Base-by-base conservation (phyloP, 2,888 invertebrate genomes). In the Cephus runcator region DNA sequence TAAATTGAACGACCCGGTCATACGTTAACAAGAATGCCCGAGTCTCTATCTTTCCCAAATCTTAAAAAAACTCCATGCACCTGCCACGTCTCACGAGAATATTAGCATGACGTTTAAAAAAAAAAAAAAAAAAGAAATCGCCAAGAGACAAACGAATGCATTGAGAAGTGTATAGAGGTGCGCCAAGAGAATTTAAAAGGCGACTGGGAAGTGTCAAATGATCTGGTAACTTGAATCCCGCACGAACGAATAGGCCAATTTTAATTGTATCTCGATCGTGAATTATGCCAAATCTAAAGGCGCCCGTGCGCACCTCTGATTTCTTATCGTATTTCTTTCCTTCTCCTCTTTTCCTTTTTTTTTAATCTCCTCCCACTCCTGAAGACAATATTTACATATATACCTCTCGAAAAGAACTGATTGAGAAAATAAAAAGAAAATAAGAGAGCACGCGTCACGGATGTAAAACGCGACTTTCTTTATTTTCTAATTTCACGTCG, bases 351-450 rank as follows among this genome's bases (percentile, higher is more conserved):
- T 31, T 69, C n/a, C 34, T 69, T 12, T 15, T 75, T 12, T 11
- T 76, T 79, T 71, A 69, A 9, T 73, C 56, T 56, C 56, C 69
- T 11, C 56, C 69, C 73, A 31, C 74, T 12, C 69, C 35, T 15
- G 3, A 71, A 33, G 69, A 76, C 81, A 79, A 83, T 85, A 85
- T 85, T 82, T 85, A 85, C 85, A 85, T 77, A 78, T 78, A 76
- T 75, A 75, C 78, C 69, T 78, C 69, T 73, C 77, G 71, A 73
- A 56, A 79, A 82, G 77, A 81, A 82, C 83, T 78, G 85, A 78
- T 83, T 83, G 81, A 82, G 85, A 86, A 83, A 85, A 85, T 82
- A 82, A 83, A 85, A 71, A 12, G 12, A 82, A 80, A 80, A 79
- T 82, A 76, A 80, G 71, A 81, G 79, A 56, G 15, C 56, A 56